A percentile compares a stretch with the other conserved stretches of the same genome.
phyloP scores from a whole-genome alignment of 2,797 vertebrate species.

The Microctenopoma lineatum region DNA sequence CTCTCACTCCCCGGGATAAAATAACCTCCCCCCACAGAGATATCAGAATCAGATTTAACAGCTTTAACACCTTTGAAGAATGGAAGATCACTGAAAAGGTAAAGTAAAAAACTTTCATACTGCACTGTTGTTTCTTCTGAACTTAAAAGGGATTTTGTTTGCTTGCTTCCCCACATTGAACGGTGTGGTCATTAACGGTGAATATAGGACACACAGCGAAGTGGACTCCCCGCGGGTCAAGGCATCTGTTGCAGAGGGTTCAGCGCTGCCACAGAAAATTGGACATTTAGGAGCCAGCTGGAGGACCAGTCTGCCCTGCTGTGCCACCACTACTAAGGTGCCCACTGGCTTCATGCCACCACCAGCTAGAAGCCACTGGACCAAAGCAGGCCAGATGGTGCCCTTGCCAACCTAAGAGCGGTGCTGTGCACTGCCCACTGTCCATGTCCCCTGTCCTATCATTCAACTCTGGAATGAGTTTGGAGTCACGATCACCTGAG shows the following conservation, averaged over 20 bases:
- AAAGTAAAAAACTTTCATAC: constrained; percentile 14
- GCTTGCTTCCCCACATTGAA: constrained; percentile 42
- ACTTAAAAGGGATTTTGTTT: constrained; percentile 32
- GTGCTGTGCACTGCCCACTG: constrained; percentile 51
- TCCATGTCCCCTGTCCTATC: constrained; percentile 46
- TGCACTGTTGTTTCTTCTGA: constrained; percentile 5
- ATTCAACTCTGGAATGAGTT: constrained; percentile 59
- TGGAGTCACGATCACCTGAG: constrained; percentile 52
- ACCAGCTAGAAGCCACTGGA: constrained; percentile 72
- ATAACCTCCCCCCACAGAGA: constrained; percentile 18
- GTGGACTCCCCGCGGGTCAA: constrained; percentile 71
- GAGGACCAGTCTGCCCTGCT: constrained; percentile 73
- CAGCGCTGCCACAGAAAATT: constrained; percentile 79
- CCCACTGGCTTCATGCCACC: constrained; percentile 75
- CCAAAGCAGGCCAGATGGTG: constrained; percentile 76
- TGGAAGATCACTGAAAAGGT: constrained; percentile 24
- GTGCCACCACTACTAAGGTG: constrained; percentile 71
- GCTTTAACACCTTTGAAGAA: constrained; percentile 33
- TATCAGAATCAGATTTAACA: background rate
- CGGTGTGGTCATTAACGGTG: constrained; percentile 62
- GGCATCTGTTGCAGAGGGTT: constrained; percentile 81
- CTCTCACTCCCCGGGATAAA: constrained; percentile 23
- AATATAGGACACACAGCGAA: constrained; percentile 71
- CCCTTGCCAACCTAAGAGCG: constrained; percentile 68
- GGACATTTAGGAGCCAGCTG: constrained; percentile 85